phyloP scores from a whole-genome alignment of 64 coral and sea anemone species.

The Acropora yongei region DNA sequence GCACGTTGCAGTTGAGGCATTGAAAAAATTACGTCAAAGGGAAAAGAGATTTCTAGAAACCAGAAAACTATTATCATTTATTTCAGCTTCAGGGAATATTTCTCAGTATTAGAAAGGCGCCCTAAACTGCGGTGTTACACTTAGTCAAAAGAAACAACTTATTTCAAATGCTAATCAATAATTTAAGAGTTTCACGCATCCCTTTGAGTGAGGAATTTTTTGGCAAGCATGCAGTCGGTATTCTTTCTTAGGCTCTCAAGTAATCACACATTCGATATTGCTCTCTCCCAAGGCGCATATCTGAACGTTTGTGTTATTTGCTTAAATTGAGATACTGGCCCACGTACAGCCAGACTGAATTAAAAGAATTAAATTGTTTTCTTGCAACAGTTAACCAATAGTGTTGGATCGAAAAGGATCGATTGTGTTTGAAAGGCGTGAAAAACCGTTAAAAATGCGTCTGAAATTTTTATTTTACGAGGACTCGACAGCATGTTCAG shows the following conservation, averaged over 20 bases:
- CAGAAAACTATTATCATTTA: not conserved
- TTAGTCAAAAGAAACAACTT: no score
- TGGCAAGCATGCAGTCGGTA: not conserved
- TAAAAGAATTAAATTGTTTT: not conserved
- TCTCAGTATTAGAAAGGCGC: not conserved
- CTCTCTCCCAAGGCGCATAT: not conserved
- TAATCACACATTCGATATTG: not conserved
- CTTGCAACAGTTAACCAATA: not conserved
- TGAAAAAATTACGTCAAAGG: not conserved
- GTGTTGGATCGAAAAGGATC: not conserved
- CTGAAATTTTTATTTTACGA: slow-evolving; percentile 10
- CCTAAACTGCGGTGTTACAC: not conserved
- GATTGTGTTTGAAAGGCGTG: not conserved
- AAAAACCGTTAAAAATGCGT: not conserved
- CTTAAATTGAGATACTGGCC: slow-evolving; percentile 27
- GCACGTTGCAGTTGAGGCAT: not conserved
- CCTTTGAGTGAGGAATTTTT: not conserved
- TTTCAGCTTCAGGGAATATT: not conserved
- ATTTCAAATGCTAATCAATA: no score
- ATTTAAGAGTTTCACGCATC: not conserved
- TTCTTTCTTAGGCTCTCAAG: not conserved
- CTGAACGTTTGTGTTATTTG: slow-evolving; percentile 7
- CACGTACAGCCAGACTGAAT: not conserved
- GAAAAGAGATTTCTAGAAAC: not conserved
- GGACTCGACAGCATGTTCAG: not conserved